Conservation (phyloP, 1,140 invertebrate genomes). For the Pollicipes pollicipes region DNA sequence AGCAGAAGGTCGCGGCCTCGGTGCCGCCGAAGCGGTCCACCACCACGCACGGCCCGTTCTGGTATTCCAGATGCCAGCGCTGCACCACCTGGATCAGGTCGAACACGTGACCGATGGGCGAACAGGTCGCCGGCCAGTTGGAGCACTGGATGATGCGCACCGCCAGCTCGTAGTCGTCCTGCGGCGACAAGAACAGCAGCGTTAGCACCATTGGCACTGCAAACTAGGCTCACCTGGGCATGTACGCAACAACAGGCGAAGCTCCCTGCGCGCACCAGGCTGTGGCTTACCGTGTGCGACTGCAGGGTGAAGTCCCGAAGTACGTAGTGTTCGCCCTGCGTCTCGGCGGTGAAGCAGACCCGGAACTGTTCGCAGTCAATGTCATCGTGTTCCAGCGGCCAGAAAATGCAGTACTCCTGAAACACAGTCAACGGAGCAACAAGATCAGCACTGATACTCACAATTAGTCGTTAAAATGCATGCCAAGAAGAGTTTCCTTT, state of each 20-base stretch:
- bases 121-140: conserved; percentile 50
- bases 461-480: no score
- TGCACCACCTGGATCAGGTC: conserved; percentile 60
- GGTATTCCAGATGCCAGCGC: no score
- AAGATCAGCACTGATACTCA: no score
- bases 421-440: no score
- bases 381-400: conserved; percentile 55
- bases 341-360: conserved; percentile 45
- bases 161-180: conserved; percentile 81
- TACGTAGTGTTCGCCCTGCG: conserved; percentile 27
- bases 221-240: no score
- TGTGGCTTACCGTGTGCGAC: conserved; percentile 38
- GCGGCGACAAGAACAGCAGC: no score
- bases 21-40: conserved; percentile 57
- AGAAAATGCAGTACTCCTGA: conserved; percentile 59
- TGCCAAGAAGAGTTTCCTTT: no score
- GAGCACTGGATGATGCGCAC: conserved; percentile 69
- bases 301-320: conserved; percentile 54
- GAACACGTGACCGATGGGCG: conserved; percentile 36
- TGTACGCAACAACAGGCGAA: no score
- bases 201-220: no score
- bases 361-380: conserved; percentile 63
- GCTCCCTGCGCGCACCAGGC: no score
- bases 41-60: no score
- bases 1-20: conserved; percentile 28